phyloP scores from a whole-genome alignment of 2,888 invertebrate species.

The Digitonthophagus gazella region DNA sequence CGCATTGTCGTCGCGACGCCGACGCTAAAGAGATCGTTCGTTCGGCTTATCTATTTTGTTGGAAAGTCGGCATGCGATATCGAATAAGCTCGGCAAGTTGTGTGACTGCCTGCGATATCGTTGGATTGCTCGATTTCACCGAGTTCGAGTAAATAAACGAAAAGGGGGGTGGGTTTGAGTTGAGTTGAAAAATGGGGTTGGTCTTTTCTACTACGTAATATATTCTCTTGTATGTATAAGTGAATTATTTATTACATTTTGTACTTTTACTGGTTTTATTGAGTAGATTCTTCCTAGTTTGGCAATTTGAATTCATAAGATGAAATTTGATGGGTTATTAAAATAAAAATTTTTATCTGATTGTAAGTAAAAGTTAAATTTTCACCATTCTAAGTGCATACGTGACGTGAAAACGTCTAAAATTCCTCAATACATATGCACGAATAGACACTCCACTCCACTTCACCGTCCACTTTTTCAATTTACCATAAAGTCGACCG shows the following conservation, averaged over 20 bases:
- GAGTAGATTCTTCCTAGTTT: too few relatives aligned
- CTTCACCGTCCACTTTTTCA: neutral
- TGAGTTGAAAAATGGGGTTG: too few relatives aligned
- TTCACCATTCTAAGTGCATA: neutral
- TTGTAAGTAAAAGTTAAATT: neutral
- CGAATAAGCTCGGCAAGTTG: constrained; percentile 24
- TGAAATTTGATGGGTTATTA: too few relatives aligned
- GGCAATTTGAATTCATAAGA: too few relatives aligned
- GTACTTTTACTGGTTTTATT: too few relatives aligned
- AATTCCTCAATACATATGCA: neutral
- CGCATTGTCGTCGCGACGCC: constrained; percentile 19
- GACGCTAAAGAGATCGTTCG: constrained; percentile 8
- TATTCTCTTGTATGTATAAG: too few relatives aligned
- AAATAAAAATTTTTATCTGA: too few relatives aligned
- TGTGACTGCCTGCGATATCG: constrained; percentile 26
- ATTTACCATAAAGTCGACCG: neutral
- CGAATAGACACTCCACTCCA: neutral
- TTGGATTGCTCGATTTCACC: neutral
- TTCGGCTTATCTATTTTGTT: constrained; percentile 26
- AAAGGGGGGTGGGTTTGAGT: too few relatives aligned
- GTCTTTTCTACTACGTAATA: too few relatives aligned
- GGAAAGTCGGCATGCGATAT: constrained; percentile 25
- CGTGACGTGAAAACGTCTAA: neutral
- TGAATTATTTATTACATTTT: too few relatives aligned
- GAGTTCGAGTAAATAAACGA: too few relatives aligned